Conservation (phyloP, 2,888 invertebrate species). For the Erynnis tages region DNA sequence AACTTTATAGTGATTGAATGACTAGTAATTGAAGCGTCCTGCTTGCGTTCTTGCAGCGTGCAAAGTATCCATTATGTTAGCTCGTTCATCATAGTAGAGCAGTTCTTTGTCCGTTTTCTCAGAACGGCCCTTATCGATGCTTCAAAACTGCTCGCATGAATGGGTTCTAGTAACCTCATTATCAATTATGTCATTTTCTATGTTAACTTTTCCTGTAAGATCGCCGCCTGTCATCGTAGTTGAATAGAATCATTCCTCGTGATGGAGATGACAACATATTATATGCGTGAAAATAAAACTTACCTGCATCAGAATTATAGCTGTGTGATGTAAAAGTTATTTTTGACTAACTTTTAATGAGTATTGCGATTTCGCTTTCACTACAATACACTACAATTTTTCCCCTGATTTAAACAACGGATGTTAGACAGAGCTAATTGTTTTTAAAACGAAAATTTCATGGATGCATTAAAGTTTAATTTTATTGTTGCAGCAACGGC, state of each 20-base stretch:
- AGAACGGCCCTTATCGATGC: neutral
- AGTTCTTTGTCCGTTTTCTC: neutral
- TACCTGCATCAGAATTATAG: no score
- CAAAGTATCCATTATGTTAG: constrained; percentile 9
- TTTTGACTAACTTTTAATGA: no score
- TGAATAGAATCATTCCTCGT: no score
- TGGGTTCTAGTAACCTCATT: neutral
- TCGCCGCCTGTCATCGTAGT: no score
- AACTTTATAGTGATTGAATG: constrained; percentile 4
- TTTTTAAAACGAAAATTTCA: neutral
- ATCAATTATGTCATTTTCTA: neutral
- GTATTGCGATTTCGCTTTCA: no score
- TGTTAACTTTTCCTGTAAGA: no score
- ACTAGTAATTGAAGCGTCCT: constrained; percentile 18
- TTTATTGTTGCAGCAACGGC: no score
- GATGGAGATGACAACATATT: no score
- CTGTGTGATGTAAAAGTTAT: no score
- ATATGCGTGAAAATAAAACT: no score
- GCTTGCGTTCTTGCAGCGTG: constrained; percentile 11
- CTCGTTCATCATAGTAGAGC: neutral
- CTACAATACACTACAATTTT: no score
- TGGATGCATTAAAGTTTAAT: neutral
- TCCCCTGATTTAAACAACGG: neutral
- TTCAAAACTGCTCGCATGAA: neutral
- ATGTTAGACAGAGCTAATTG: neutral